phyloP scores from a whole-genome alignment of 2,797 vertebrate genomes.

The Todus mexicanus region DNA sequence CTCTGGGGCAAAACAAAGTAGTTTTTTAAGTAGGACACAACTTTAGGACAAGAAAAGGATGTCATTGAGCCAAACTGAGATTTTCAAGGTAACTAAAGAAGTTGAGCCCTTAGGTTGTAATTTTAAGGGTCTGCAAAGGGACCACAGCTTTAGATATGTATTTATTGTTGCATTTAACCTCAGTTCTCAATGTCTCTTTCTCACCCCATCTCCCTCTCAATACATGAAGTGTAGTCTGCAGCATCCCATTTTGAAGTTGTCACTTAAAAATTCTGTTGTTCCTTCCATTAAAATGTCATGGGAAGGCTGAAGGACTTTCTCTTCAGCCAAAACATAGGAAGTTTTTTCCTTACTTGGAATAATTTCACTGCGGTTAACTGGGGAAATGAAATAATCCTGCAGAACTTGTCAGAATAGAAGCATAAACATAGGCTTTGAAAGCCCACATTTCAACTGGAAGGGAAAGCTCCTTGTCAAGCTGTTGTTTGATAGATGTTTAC shows the following conservation, averaged over 20 bases:
- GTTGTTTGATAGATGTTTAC: not conserved
- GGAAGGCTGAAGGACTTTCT: not conserved
- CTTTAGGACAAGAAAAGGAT: conserved; percentile 44
- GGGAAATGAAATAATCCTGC: not conserved
- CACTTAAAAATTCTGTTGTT: not conserved
- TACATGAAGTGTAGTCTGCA: not conserved
- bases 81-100: conserved; percentile 14
- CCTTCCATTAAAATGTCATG: not conserved
- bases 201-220: not conserved
- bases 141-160: not conserved
- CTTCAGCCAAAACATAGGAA: not conserved
- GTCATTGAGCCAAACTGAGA: not conserved
- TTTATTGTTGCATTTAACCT: not conserved
- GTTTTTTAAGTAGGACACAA: conserved; percentile 58
- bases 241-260: not conserved
- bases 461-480: not conserved
- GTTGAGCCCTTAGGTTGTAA: not conserved
- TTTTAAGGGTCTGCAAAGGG: not conserved
- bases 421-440: conserved; percentile 12
- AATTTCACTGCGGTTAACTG: not conserved
- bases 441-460: not conserved
- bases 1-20: conserved; percentile 48
- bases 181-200: not conserved
- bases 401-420: not conserved
- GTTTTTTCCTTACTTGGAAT: not conserved